Evolutionary conservation across 2,797 vertebrate species (phyloP).

Genomic region (Xerus rutilus): DNA sequence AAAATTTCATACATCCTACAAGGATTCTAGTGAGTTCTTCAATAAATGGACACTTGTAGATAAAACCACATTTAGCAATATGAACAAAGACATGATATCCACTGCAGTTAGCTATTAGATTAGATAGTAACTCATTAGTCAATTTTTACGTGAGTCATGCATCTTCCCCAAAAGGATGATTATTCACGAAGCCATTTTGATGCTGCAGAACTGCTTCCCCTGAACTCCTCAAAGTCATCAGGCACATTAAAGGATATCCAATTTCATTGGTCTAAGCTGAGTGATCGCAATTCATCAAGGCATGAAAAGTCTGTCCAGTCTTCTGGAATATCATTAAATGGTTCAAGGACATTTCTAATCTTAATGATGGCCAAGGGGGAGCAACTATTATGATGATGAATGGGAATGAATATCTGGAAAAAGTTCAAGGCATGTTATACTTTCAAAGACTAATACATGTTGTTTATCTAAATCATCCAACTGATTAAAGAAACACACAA

Average conservation of each 20-base stretch:
- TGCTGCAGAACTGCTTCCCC: conserved; percentile 16
- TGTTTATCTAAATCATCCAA: conserved; percentile 85
- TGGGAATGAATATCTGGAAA: conserved; percentile 83
- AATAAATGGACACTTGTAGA: conserved; percentile 21
- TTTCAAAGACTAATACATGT: conserved; percentile 82
- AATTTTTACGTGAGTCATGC: conserved; percentile 48
- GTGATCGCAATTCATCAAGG: conserved; percentile 83
- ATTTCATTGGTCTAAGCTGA: conserved; percentile 74
- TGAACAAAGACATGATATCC: conserved; percentile 48
- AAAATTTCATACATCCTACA: conserved; percentile 5
- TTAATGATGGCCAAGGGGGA: conserved; percentile 82
- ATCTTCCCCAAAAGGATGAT: conserved; percentile 32
- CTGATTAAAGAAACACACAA: conserved; percentile 85
- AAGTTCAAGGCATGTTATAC: conserved; percentile 83
- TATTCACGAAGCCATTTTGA: conserved; percentile 65
- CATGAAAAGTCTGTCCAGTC: conserved; percentile 83
- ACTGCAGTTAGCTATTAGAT: conserved; percentile 10
- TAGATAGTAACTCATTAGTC: conserved; percentile 70
- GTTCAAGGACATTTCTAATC: conserved; percentile 82
- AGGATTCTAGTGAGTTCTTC: conserved; percentile 50
- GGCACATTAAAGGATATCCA: conserved; percentile 72
- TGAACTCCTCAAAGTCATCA: conserved; percentile 72
- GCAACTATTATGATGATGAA: conserved; percentile 83
- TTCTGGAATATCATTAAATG: conserved; percentile 84
- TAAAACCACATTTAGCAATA: conserved; percentile 42